Conservation (phyloP, 2,888 invertebrate genomes). For the Carterocephalus palaemon region DNA sequence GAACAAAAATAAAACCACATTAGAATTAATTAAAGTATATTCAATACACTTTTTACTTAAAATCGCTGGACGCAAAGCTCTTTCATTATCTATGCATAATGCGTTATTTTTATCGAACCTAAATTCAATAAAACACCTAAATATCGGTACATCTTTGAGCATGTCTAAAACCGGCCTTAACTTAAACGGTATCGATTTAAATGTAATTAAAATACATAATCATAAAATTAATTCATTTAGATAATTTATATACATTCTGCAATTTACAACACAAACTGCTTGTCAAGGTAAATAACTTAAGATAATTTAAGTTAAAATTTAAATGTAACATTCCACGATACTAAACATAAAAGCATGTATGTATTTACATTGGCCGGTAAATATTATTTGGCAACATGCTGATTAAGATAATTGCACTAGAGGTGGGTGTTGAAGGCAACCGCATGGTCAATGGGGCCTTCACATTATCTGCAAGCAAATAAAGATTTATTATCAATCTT, state of each 20-base stretch:
- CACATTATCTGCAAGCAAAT: conserved; percentile 41
- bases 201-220: conserved; percentile 15
- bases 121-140: no score
- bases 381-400: conserved; percentile 17
- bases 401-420: conserved; percentile 44
- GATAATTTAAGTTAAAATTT: conserved; percentile 36
- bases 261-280: conserved; percentile 3
- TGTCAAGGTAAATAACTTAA: conserved; percentile 24
- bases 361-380: conserved; percentile 38
- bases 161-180: no score
- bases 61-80: no score
- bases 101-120: no score
- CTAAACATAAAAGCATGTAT: conserved; percentile 36
- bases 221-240: conserved; percentile 6
- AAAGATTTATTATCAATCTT: conserved; percentile 1
- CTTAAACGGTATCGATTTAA: no score
- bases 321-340: conserved; percentile 36
- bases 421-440: conserved; percentile 40
- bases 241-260: conserved; percentile 6
- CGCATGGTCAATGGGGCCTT: conserved; percentile 23
- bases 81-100: no score
- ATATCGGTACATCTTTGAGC: no score
- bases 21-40: no score
- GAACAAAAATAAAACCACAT: no score
- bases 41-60: no score